Percentiles rank a stretch among this genome's conserved stretches.
Evolutionary conservation across 2,888 invertebrate genomes (phyloP).

Genomic region (Hedychridium roseum): DNA sequence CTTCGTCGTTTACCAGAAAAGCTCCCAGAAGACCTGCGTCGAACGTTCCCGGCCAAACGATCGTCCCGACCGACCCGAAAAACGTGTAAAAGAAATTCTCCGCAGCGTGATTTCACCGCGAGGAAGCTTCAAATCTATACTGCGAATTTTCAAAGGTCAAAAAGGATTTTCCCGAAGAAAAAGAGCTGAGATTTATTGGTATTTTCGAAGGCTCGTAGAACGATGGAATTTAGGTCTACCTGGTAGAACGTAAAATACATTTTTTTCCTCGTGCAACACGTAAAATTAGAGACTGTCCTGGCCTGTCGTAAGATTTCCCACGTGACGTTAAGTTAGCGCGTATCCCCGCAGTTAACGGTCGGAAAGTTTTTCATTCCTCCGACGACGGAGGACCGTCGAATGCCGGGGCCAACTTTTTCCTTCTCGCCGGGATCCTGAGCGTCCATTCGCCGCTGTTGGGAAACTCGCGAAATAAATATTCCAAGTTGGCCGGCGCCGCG

Average conservation of each 20-base stretch:
- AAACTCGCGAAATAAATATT: constrained; percentile 21
- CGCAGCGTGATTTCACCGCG: no score
- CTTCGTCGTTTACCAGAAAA: constrained; percentile 26
- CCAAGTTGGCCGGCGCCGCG: constrained; percentile 14
- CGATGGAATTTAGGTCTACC: no score
- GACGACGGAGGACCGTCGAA: constrained; percentile 13
- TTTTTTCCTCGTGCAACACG: constrained; percentile 18
- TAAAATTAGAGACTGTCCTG: constrained; percentile 32
- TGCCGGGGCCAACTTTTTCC: constrained; percentile 22
- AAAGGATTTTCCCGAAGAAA: no score
- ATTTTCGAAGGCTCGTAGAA: no score
- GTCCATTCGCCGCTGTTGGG: background rate
- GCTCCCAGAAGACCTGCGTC: constrained; percentile 21
- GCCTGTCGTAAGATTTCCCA: constrained; percentile 36
- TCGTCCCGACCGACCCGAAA: background rate
- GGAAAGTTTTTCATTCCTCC: constrained; percentile 21
- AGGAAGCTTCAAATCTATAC: no score
- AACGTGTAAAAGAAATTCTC: no score
- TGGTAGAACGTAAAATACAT: no score
- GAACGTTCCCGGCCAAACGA: background rate
- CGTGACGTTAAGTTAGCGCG: constrained; percentile 21
- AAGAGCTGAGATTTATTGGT: no score
- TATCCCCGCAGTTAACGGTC: constrained; percentile 16
- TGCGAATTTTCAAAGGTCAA: no score
- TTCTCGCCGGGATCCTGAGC: no score